A percentile compares a stretch with the other conserved stretches of the same genome.
Conservation (phyloP, 2,888 invertebrate species). For the Digitonthophagus gazella region DNA sequence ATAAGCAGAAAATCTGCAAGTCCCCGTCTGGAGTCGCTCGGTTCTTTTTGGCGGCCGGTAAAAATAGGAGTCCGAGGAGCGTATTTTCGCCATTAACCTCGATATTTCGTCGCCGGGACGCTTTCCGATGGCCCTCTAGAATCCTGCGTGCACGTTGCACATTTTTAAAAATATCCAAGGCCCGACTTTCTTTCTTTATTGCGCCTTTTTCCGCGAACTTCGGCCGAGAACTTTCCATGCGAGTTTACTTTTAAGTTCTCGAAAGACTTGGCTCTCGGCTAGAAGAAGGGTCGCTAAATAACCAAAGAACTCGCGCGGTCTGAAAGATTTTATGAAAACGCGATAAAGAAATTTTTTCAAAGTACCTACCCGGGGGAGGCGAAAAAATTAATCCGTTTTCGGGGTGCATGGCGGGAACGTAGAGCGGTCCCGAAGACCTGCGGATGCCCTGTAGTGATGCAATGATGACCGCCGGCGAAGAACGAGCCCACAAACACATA, state of each 20-base stretch:
- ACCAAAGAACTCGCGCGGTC: too few species aligned
- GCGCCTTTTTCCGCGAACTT: slow-evolving; percentile 4
- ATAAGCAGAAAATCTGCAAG: slow-evolving; percentile 1
- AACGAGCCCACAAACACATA: slow-evolving; percentile 34
- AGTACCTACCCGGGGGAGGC: slow-evolving; percentile 45
- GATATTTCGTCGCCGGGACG: slow-evolving; percentile 27
- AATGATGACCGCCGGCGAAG: slow-evolving; percentile 38
- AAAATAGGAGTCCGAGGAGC: neutral
- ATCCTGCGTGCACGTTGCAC: slow-evolving; percentile 30
- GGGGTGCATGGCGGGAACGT: slow-evolving; percentile 46
- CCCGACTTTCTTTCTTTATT: slow-evolving; percentile 2
- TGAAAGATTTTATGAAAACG: too few species aligned
- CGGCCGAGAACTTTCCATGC: slow-evolving; percentile 41
- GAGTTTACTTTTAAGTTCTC: slow-evolving; percentile 39
- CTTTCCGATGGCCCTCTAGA: slow-evolving; percentile 20
- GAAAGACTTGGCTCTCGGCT: slow-evolving; percentile 6
- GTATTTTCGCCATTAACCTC: slow-evolving; percentile 35
- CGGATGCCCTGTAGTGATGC: slow-evolving; percentile 40
- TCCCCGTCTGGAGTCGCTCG: slow-evolving; percentile 5
- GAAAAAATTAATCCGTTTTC: slow-evolving; percentile 51
- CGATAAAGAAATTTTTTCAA: neutral
- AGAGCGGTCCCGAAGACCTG: slow-evolving; percentile 34
- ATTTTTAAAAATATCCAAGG: slow-evolving; percentile 34
- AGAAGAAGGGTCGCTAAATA: too few species aligned
- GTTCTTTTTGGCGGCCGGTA: neutral